These are phyloP conservation scores for Probosciger aterrimus DNA, from an alignment of 2,113 vertebrate genomes.

Conservation along the genomic window DNA sequence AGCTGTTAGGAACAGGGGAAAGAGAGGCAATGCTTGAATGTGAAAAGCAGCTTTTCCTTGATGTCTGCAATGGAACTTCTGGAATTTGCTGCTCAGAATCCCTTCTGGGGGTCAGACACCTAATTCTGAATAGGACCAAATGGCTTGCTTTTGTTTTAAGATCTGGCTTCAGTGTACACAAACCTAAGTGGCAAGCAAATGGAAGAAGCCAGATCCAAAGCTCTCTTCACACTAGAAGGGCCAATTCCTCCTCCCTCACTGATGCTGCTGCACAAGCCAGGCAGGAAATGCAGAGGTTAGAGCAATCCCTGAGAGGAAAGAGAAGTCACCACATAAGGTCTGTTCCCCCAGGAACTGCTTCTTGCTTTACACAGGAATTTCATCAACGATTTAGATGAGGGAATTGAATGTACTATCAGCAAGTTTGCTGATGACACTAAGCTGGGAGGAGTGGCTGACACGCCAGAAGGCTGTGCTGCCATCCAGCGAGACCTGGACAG, in stretches of 20 bases:
- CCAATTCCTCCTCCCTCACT: neutral
- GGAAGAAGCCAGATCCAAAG: neutral
- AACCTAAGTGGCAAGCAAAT: neutral
- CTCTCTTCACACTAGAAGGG: neutral
- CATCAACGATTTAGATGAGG: no score
- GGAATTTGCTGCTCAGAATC: neutral
- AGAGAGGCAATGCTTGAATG: neutral
- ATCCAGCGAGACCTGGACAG: no score
- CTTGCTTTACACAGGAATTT: neutral
- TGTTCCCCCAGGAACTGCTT: neutral
- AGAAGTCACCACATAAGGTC: neutral
- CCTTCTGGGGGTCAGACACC: neutral
- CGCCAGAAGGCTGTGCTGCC: no score
- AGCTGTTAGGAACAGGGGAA: neutral
- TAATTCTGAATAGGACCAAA: neutral
- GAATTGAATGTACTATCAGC: no score
- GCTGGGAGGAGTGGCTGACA: no score
- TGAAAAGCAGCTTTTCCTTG: neutral
- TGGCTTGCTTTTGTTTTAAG: neutral
- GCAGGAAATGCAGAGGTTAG: neutral
- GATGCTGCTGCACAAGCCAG: neutral
- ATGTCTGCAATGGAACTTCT: neutral
- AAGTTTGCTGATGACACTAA: no score
- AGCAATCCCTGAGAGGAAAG: neutral
- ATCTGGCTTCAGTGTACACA: neutral